Percentiles rank a stretch among this genome's conserved stretches.
Evolutionary conservation across 2,113 vertebrate species (phyloP).

Genomic region (Tachycineta bicolor): DNA sequence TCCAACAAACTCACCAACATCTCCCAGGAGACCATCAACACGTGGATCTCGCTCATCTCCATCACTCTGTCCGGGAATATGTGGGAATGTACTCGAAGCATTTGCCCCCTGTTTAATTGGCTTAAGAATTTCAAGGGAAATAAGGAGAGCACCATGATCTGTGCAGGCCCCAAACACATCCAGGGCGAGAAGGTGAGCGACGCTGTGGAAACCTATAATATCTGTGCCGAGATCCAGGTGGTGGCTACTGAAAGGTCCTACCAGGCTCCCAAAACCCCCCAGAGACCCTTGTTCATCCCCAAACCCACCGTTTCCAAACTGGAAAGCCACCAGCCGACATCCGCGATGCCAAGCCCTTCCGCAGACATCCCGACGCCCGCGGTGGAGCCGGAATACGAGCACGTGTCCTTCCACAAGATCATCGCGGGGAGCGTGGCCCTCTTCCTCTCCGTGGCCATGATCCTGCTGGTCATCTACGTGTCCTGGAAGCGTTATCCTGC

Average conservation of each 20-base stretch:
- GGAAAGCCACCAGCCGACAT: conserved; percentile 71
- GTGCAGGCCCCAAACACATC: conserved; percentile 91
- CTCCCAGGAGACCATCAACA: conserved; percentile 90
- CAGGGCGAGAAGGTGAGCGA: conserved; percentile 94
- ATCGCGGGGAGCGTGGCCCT: conserved; percentile 94
- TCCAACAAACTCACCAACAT: conserved; percentile 96
- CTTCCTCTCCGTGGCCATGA: conserved; percentile 93
- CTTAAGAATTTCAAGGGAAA: conserved; percentile 95
- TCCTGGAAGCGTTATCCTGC: conserved; percentile 96
- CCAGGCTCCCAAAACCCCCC: conserved; percentile 76
- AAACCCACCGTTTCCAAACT: conserved; percentile 79
- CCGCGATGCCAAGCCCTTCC: conserved; percentile 69
- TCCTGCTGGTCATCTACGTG: conserved; percentile 95
- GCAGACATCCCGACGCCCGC: conserved; percentile 77
- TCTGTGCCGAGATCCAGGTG: conserved; percentile 84
- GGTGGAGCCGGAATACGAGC: conserved; percentile 88
- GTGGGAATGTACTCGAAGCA: conserved; percentile 93
- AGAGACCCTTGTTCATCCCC: conserved; percentile 76
- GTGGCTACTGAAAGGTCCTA: conserved; percentile 79
- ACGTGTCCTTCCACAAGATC: conserved; percentile 96
- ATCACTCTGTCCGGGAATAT: conserved; percentile 93
- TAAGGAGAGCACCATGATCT: conserved; percentile 93
- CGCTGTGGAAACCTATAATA: conserved; percentile 89
- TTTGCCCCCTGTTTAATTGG: conserved; percentile 93
- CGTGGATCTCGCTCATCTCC: conserved; percentile 94